Evolutionary conservation across 2,113 vertebrate genomes (phyloP).

Genomic region (Amblyopsis rosae): DNA sequence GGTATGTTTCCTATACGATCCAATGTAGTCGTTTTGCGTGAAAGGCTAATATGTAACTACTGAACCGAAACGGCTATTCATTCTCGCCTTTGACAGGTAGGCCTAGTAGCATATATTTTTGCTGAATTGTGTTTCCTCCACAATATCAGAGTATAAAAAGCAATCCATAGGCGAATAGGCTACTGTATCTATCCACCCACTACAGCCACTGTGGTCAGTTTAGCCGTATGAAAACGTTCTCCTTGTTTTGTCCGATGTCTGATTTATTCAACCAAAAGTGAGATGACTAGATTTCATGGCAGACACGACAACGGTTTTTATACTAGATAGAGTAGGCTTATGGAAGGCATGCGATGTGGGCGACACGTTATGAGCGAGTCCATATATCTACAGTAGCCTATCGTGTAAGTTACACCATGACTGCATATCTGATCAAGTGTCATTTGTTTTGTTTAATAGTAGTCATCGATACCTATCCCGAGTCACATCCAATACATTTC

Average conservation of each 20-base stretch:
- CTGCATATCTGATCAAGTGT: constrained; percentile 10
- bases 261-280: not conserved
- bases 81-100: constrained; percentile 33
- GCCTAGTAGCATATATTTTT: not conserved
- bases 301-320: not conserved
- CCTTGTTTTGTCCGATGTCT: not conserved
- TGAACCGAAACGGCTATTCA: too few relatives aligned
- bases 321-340: not conserved
- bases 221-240: not conserved
- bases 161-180: too few relatives aligned
- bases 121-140: not conserved
- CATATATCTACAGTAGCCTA: not conserved
- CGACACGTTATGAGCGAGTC: not conserved
- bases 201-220: too few relatives aligned
- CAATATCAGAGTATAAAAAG: too few relatives aligned
- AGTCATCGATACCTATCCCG: not conserved
- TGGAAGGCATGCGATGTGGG: not conserved
- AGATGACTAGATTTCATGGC: not conserved
- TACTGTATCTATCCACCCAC: too few relatives aligned
- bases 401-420: not conserved
- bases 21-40: not conserved
- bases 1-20: constrained; percentile 20
- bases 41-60: too few relatives aligned
- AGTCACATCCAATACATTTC: constrained; percentile 8
- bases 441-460: not conserved